Percentiles rank a stretch among this genome's conserved stretches.
Evolutionary conservation across 1,140 invertebrate genomes (phyloP).

Genomic region (Drosophila bocqueti): DNA sequence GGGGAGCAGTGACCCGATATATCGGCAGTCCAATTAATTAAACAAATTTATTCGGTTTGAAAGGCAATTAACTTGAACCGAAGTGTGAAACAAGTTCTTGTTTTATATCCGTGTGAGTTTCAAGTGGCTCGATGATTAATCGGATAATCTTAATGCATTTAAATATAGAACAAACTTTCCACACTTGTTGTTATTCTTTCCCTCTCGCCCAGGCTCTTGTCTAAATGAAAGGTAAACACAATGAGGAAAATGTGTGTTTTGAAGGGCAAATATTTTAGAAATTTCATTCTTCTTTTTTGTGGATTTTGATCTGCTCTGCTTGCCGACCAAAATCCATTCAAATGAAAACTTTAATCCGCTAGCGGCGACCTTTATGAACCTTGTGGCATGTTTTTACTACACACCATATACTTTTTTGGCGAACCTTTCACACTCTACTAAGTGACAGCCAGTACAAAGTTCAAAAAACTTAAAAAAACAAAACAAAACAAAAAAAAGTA

Average conservation of each 20-base stretch:
- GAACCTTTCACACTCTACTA: constrained; percentile 62
- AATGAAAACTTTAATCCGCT: constrained; percentile 16
- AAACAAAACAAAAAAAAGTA: constrained; percentile 14
- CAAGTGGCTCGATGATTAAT: constrained; percentile 42
- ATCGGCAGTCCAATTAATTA: constrained; percentile 48
- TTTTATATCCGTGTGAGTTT: constrained; percentile 16
- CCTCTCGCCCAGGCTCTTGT: neutral
- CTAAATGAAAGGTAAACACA: constrained; percentile 39
- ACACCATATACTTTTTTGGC: constrained; percentile 1
- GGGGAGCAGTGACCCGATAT: constrained; percentile 22
- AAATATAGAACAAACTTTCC: constrained; percentile 36
- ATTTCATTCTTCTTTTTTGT: neutral
- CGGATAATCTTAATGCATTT: constrained; percentile 29
- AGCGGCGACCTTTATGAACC: neutral
- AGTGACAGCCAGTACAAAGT: constrained; percentile 39
- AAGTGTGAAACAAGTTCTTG: constrained; percentile 20
- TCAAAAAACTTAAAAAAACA: constrained; percentile 60
- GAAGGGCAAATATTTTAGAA: constrained; percentile 23
- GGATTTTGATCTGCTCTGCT: constrained; percentile 18
- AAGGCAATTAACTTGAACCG: constrained; percentile 33
- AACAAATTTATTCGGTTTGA: constrained; percentile 40
- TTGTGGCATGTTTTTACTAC: constrained; percentile 7
- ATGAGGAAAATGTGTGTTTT: neutral
- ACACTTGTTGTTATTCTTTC: constrained; percentile 27
- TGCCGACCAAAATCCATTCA: constrained; percentile 6